Conservation (phyloP, 2,888 invertebrate genomes). For the Mythimna pallens region DNA sequence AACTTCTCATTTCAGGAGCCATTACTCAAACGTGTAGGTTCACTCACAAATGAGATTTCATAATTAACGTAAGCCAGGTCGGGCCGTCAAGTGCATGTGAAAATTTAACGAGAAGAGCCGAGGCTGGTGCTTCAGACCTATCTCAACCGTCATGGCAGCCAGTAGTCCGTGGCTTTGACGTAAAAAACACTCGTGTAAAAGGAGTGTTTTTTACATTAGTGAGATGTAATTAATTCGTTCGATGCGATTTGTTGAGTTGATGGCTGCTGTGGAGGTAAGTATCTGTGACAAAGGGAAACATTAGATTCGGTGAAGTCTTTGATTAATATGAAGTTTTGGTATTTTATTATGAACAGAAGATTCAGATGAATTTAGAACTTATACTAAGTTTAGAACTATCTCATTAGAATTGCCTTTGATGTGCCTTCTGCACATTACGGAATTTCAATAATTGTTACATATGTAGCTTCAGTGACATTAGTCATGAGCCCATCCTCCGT, state of each 20-base stretch:
- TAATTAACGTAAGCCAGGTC: conserved; percentile 89
- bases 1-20: conserved; percentile 84
- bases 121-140: conserved; percentile 77
- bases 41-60: conserved; percentile 89
- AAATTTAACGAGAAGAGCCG: conserved; percentile 87
- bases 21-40: conserved; percentile 88
- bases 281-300: neutral
- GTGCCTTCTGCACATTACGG: neutral
- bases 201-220: conserved; percentile 68
- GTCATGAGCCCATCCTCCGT: neutral
- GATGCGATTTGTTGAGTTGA: conserved; percentile 38
- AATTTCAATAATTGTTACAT: neutral
- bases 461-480: no score
- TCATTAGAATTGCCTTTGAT: conserved; percentile 18
- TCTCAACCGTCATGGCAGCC: conserved; percentile 77
- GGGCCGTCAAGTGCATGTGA: conserved; percentile 90
- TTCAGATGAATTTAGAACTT: conserved; percentile 1
- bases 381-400: neutral
- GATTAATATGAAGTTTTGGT: neutral
- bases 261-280: neutral
- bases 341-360: neutral
- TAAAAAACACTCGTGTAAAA: conserved; percentile 75
- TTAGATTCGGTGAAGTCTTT: neutral
- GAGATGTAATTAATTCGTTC: conserved; percentile 70
- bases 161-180: conserved; percentile 77